These are phyloP conservation scores for Drosophila subobscura DNA, from an alignment of 1,140 invertebrate genomes.

Conservation along the genomic window DNA sequence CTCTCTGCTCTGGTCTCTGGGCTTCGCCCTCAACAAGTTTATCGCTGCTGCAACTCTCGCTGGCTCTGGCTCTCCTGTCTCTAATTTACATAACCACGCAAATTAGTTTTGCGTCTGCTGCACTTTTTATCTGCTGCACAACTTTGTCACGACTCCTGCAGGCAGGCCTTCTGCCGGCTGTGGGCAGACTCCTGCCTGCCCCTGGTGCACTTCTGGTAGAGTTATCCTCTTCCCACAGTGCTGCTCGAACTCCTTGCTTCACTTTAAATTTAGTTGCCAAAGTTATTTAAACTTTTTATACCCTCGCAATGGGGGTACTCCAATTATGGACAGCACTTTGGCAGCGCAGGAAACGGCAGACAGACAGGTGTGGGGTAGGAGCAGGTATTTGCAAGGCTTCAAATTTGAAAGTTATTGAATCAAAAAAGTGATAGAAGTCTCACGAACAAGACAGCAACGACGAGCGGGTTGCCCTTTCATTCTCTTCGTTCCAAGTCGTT, in stretches of 20 bases:
- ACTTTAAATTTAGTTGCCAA: slow-evolving; percentile 81
- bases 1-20: neutral
- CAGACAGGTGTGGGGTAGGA: neutral
- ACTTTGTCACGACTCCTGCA: slow-evolving; percentile 68
- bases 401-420: neutral
- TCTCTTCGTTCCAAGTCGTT: neutral
- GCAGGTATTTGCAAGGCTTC: neutral
- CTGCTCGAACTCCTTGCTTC: slow-evolving; percentile 29
- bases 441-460: no score
- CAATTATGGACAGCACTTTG: slow-evolving; percentile 28
- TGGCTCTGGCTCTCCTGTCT: slow-evolving; percentile 51
- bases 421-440: no score
- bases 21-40: slow-evolving; percentile 71
- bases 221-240: no score
- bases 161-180: neutral
- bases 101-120: slow-evolving; percentile 82
- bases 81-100: slow-evolving; percentile 81
- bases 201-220: neutral
- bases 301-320: slow-evolving; percentile 13
- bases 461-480: neutral
- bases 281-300: slow-evolving; percentile 76
- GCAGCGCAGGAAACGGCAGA: slow-evolving; percentile 3
- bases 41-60: slow-evolving; percentile 43
- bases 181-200: neutral
- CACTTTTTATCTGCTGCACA: slow-evolving; percentile 75